Base-by-base conservation (phyloP, 1,140 invertebrate species). In the Drosophila saltans region DNA sequence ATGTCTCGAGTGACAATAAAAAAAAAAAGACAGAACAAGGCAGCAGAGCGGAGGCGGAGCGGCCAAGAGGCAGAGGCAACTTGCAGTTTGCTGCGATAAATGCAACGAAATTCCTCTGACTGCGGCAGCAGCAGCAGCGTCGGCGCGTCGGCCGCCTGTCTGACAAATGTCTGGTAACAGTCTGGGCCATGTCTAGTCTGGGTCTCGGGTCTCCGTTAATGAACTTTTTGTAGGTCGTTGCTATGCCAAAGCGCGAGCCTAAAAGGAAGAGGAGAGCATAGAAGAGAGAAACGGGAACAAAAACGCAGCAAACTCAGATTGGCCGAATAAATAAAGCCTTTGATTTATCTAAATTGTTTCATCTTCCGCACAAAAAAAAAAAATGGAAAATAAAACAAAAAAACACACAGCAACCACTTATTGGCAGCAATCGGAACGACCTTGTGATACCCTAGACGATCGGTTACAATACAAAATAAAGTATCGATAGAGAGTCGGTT, bases 201-300 rank as follows among this genome's bases (percentile, higher is more conserved):
- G 48, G 60, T 72, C 59, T 75, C 45, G 57, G 83, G 61, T 52
- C 80, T 80, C 91, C 82, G 81, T 80, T 92, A 92, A 92, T 92
- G 91, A 92, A 92, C 91, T 92, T 92, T 92, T 92, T 92, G 91
- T 92, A 92, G 91, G 91, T 92, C 91, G 91, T 91, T 91, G 91
- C 80, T 91, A 90, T 91, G 88, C 80, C 72, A 77, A 69, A 69
- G 59, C 26, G 21, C 45, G 8, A 52, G 21, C 7, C 45, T 36
- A 36, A 36, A 36, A 7, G 45, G 45, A 16, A 1, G 2, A 2
- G 21, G 45, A 7, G 6, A 5, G 45, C 1, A 4, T 36, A 36
- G 6, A 48, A 2, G 16, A 1, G 16, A 7, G 7, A 48, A 48
- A 16, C 21, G 45, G 21, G 45, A 0, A 9, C 21, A 10, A 21